A percentile compares a stretch with the other conserved stretches of the same genome.
phyloP scores from a whole-genome alignment of 2,888 invertebrate genomes.

The Lamellibrachia satsuma region DNA sequence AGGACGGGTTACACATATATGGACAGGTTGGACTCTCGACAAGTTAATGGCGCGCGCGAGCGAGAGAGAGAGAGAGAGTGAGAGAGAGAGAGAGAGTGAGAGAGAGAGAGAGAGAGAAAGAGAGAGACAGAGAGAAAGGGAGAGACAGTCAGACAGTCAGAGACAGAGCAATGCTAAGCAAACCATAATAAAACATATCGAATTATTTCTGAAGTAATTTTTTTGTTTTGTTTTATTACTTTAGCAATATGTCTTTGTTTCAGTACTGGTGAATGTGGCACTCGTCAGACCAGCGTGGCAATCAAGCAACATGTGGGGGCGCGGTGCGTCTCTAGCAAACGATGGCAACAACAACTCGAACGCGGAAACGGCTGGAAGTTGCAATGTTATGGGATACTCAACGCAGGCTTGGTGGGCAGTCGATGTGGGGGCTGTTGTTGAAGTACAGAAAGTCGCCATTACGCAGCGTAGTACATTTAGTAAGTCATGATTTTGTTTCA shows the following conservation, averaged over 20 bases:
- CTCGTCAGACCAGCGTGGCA: neutral
- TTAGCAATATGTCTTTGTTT: neutral
- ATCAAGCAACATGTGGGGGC: neutral
- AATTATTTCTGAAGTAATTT: too few species aligned
- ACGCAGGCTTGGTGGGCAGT: neutral
- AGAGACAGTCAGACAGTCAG: too few species aligned
- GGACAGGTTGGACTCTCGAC: too few species aligned
- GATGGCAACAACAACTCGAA: neutral
- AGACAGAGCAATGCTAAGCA: too few species aligned
- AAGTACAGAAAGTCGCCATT: neutral
- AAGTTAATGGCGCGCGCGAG: too few species aligned
- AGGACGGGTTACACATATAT: too few species aligned
- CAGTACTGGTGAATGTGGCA: neutral
- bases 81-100: too few species aligned
- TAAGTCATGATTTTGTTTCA: neutral
- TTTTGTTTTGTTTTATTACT: neutral
- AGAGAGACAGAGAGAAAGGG: too few species aligned
- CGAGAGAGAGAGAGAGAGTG: too few species aligned
- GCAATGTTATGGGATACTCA: neutral
- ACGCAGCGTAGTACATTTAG: neutral
- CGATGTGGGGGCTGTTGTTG: neutral
- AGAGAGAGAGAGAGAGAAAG: too few species aligned
- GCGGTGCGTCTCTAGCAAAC: neutral
- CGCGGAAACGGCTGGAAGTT: neutral
- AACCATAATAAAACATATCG: too few species aligned